Evolutionary conservation across 2,797 vertebrate genomes (phyloP), one percentile per base, ranked within the genome.

Genomic region (Periparus ater): DNA sequence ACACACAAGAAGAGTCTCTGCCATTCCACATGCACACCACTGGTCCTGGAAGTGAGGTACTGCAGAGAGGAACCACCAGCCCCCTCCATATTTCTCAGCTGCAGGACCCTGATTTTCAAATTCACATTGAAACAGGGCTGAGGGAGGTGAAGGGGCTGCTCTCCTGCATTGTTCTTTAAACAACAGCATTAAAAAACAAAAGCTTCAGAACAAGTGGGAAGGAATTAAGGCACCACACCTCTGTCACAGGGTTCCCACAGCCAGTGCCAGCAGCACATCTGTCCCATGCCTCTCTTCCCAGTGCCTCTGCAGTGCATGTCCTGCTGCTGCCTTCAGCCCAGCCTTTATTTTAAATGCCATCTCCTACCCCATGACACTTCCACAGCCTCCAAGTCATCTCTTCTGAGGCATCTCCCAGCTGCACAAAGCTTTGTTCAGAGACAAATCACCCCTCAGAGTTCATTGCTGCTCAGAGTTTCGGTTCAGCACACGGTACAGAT

Each of bases 401-500:
- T 85, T 89, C 65, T 47, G 67, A 88, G 61, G 57, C 60, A 67
- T 71, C 61, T 91, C 71, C 67, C 77, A 90, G 85, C 83, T 88
- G 77, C 83, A 61, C 1, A 1, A 76, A 40, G 88, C 57, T 85
- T 87, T 87, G n/a, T 45, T 91, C 71, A 36, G 85, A 90, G 71
- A 77, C 27, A 44, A 40, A 78, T 48, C 32, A 17, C 17, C 10
- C 74, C 65, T 73, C 67, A 8, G 71, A 92, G 63, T 5, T 78
- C 34, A 25, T 18, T 54, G 63, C 17, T 61, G 80, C 71, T 82
- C 93, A 55, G 8, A 57, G 57, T 15, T 79, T 40, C 14, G 2
- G 63, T 54, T 74, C 83, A 68, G 71, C 36, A 7, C 22, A 2
- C 0, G 0, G 42, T 36, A 50, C 62, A 91, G 88, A 93, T 32